Evolutionary conservation across 2,888 invertebrate species (phyloP).

Genomic region (Ophion ventricosus): DNA sequence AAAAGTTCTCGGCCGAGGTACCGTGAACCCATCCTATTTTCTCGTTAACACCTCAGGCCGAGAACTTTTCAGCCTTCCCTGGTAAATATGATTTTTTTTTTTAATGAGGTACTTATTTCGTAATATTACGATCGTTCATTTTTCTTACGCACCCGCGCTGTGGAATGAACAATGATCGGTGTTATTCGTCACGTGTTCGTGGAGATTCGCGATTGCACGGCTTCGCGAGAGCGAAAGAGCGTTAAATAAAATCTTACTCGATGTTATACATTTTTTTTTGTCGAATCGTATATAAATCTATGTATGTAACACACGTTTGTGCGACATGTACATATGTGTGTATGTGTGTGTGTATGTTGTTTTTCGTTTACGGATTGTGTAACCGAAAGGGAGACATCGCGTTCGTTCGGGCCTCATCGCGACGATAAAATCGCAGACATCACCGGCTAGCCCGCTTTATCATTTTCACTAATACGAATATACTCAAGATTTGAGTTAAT

Average conservation of each 20-base stretch:
- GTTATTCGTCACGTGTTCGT: too few relatives aligned
- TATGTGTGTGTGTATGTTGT: conserved; percentile 14
- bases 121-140: neutral
- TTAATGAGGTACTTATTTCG: neutral
- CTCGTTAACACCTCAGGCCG: neutral
- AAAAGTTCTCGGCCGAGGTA: neutral
- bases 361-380: conserved; percentile 17
- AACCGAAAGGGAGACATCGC: conserved; percentile 15
- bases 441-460: conserved; percentile 77
- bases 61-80: neutral
- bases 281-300: too few relatives aligned
- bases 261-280: too few relatives aligned
- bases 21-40: neutral
- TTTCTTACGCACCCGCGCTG: too few relatives aligned
- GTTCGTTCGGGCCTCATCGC: conserved; percentile 10
- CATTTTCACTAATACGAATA: conserved; percentile 85
- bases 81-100: neutral
- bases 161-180: neutral
- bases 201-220: too few relatives aligned
- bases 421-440: conserved; percentile 62
- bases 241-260: too few relatives aligned
- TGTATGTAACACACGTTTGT: too few relatives aligned
- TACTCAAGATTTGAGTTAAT: conserved; percentile 86
- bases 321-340: neutral
- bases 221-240: too few relatives aligned